Conservation (phyloP, 2,888 invertebrate genomes). For the Neocrepidodera transversa region DNA sequence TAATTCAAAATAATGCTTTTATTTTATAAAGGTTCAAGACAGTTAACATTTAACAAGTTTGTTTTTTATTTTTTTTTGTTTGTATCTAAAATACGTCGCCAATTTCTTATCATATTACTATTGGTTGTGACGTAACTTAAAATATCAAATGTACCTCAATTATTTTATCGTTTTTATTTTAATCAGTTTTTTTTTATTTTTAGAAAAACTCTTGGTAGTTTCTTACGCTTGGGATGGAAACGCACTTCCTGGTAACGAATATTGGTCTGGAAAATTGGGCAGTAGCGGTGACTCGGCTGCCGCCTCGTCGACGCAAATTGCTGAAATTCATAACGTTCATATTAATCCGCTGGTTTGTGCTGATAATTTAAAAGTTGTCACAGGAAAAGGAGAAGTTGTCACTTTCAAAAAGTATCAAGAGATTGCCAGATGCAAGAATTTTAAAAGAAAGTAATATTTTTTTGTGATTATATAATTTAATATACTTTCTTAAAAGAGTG, state of each 20-base stretch:
- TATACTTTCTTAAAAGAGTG: no score
- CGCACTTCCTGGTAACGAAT: slow-evolving; percentile 77
- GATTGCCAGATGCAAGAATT: slow-evolving; percentile 9
- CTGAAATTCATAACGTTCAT: slow-evolving; percentile 69
- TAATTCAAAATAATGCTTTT: no score
- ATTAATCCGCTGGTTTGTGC: slow-evolving; percentile 64
- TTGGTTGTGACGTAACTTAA: no score
- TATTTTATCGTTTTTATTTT: no score
- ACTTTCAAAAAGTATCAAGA: slow-evolving; percentile 27
- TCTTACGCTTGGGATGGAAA: slow-evolving; percentile 79
- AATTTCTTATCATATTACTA: no score
- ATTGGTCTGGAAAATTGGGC: slow-evolving; percentile 67
- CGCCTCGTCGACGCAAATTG: slow-evolving; percentile 67
- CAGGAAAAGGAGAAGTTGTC: slow-evolving; percentile 15
- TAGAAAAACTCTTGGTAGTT: slow-evolving; percentile 64
- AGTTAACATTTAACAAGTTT: no score
- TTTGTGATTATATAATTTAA: no score
- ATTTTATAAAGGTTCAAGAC: no score
- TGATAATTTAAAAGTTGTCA: slow-evolving; percentile 56
- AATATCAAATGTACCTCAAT: no score
- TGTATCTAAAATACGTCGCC: no score
- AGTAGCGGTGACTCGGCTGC: slow-evolving; percentile 70
- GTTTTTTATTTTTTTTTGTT: no score
- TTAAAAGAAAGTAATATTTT: slow-evolving; percentile 8
- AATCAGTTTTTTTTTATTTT: slow-evolving; percentile 31